Evolutionary conservation across 2,888 invertebrate species (phyloP).

Genomic region (Lithodes maja): DNA sequence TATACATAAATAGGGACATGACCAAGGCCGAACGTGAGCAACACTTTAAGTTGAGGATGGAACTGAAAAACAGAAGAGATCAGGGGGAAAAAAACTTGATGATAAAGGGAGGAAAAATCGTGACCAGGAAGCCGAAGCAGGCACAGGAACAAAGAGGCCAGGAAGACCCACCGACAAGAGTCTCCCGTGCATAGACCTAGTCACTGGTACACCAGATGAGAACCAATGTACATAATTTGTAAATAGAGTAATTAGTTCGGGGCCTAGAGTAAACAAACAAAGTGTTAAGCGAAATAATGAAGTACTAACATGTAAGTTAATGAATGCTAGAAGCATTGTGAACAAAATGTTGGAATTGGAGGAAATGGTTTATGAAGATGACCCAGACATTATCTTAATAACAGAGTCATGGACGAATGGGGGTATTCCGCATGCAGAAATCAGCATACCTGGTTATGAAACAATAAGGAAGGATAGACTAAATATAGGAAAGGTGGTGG

Average conservation of each 20-base stretch:
- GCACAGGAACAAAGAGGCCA: neutral
- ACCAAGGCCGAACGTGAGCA: neutral
- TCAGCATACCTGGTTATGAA: constrained; percentile 1
- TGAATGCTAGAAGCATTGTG: neutral
- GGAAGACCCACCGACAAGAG: neutral
- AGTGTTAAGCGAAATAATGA: neutral
- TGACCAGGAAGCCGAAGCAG: neutral
- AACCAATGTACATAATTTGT: neutral
- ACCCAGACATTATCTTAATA: neutral
- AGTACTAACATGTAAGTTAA: neutral
- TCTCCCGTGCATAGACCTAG: neutral
- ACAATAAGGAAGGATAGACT: neutral
- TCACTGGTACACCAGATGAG: neutral
- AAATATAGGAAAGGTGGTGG: neutral
- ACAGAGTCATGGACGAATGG: neutral
- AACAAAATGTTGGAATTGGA: neutral
- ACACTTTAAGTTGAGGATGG: neutral
- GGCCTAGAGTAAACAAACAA: neutral
- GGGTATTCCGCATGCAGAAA: neutral
- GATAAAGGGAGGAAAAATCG: neutral
- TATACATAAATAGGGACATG: neutral
- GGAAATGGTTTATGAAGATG: neutral
- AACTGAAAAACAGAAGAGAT: neutral
- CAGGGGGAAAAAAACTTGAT: neutral
- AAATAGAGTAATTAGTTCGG: neutral